Evolutionary conservation across 2,113 vertebrate genomes (phyloP), one percentile per base, ranked within the genome.

Genomic region (Hemichromis elongatus): DNA sequence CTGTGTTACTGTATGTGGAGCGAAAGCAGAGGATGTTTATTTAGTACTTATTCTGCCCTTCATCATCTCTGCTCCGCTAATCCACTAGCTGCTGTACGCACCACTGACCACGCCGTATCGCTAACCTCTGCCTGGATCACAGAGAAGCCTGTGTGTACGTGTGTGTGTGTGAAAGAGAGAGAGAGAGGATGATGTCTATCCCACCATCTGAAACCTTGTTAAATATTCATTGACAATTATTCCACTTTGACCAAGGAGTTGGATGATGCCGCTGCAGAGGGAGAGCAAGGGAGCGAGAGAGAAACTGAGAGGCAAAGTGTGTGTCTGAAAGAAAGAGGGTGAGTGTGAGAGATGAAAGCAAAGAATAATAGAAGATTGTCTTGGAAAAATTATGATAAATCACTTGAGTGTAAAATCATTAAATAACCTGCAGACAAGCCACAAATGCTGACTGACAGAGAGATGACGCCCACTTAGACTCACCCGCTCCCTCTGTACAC

Each of bases 191-290:
- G 93, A 92, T 93, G 95, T 93, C 94, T 95, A 94, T 94, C 95
- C 92, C 88, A 91, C 89, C 90, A 93, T 95, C 94, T 90, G 95
- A 96, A 96, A 91, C 93, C 95, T 95, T 95, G 95, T 96, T 96
- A 96, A 96, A 96, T 96, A 96, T 96, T 96, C 96, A 96, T 96
- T 96, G 96, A 96, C 95, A 96, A 96, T 96, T 96, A 96, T 96
- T 96, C 94, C 79, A 93, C 93, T 94, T 94, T 96, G 95, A 96
- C 95, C 93, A 94, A 95, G 90, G 94, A 95, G 95, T 93, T 93
- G 89, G 90, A 86, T 92, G 91, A 88, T 90, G 92, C 91, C 80
- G 12, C 85, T 82, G 89, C 79, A 82, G 88, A 90, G 86, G 77
- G 33, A 84, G 81, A 84, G 66, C 63, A 21, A 50, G 33, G 37